A percentile compares a stretch with the other conserved stretches of the same genome.
phyloP scores from a whole-genome alignment of 2,797 vertebrate genomes.

The Synanceia verrucosa region DNA sequence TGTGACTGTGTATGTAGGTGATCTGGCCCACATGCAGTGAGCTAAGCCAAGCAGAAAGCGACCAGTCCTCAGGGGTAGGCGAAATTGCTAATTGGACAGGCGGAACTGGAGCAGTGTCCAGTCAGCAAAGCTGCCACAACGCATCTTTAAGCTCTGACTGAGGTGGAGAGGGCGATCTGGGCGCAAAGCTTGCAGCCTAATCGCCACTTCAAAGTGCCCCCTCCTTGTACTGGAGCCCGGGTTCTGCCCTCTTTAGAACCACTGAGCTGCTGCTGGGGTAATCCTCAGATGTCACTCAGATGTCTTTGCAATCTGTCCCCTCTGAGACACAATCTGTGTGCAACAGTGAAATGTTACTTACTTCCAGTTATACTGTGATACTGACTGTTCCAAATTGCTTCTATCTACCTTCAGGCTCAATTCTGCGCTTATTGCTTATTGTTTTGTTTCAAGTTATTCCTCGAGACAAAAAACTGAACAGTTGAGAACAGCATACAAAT shows the following conservation, averaged over 20 bases:
- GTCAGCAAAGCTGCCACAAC: slow-evolving; percentile 76
- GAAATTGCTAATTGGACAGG: slow-evolving; percentile 78
- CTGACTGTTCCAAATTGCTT: slow-evolving; percentile 40
- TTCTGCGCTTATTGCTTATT: slow-evolving; percentile 30
- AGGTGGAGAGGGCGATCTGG: slow-evolving; percentile 62
- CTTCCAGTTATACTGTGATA: slow-evolving; percentile 27
- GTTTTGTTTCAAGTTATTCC: slow-evolving; percentile 35
- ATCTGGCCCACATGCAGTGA: slow-evolving; percentile 63
- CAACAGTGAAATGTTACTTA: slow-evolving; percentile 35
- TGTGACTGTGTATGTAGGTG: slow-evolving; percentile 50
- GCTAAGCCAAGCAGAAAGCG: slow-evolving; percentile 68
- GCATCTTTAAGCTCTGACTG: slow-evolving; percentile 57
- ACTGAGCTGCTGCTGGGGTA: slow-evolving; percentile 44
- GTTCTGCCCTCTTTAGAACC: slow-evolving; percentile 42
- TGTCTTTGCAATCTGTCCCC: slow-evolving; percentile 37
- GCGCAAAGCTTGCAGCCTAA: slow-evolving; percentile 64
- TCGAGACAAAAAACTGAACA: slow-evolving; percentile 23
- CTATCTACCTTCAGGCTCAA: slow-evolving; percentile 29
- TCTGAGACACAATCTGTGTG: slow-evolving; percentile 28
- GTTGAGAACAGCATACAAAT: slow-evolving; percentile 26
- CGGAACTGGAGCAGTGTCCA: slow-evolving; percentile 74
- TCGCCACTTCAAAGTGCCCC: slow-evolving; percentile 52
- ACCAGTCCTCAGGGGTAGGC: slow-evolving; percentile 64
- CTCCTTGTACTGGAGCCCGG: slow-evolving; percentile 37
- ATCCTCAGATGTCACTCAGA: slow-evolving; percentile 58